Evolutionary conservation across 2,888 invertebrate genomes (phyloP).

Genomic region (Agrochola lychnidis): DNA sequence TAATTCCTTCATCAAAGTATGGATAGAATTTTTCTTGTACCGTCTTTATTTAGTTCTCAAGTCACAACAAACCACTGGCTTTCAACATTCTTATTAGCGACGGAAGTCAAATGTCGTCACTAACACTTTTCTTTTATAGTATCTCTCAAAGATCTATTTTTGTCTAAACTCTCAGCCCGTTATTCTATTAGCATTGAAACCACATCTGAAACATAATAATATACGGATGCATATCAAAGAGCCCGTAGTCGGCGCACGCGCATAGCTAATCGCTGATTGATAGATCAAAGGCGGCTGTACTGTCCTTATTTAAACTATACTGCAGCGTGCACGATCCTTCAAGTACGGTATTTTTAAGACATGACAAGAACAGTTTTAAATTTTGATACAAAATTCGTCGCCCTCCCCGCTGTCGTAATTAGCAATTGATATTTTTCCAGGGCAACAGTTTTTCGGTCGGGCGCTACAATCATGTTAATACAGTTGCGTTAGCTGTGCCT

Average conservation of each 20-base stretch:
- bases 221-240: constrained; percentile 55
- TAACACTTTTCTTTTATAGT: constrained; percentile 13
- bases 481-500: too few species aligned
- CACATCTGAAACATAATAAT: constrained; percentile 42
- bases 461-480: too few species aligned
- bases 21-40: background rate
- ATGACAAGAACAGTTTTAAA: background rate
- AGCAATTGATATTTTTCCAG: too few species aligned
- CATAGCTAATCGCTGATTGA: constrained; percentile 78
- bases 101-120: constrained; percentile 35
- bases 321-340: constrained; percentile 12
- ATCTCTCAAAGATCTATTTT: constrained; percentile 32
- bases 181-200: constrained; percentile 49
- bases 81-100: too few species aligned
- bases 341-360: constrained; percentile 7
- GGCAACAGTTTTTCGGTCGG: too few species aligned
- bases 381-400: background rate
- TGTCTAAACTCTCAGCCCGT: constrained; percentile 20
- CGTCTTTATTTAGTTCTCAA: background rate
- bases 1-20: background rate
- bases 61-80: background rate
- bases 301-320: constrained; percentile 62
- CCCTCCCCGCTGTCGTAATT: too few species aligned
- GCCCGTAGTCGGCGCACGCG: constrained; percentile 69
- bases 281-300: constrained; percentile 72